Evolutionary conservation across 2,113 vertebrate genomes (phyloP).

Genomic region (Chlamydotis undulata): DNA sequence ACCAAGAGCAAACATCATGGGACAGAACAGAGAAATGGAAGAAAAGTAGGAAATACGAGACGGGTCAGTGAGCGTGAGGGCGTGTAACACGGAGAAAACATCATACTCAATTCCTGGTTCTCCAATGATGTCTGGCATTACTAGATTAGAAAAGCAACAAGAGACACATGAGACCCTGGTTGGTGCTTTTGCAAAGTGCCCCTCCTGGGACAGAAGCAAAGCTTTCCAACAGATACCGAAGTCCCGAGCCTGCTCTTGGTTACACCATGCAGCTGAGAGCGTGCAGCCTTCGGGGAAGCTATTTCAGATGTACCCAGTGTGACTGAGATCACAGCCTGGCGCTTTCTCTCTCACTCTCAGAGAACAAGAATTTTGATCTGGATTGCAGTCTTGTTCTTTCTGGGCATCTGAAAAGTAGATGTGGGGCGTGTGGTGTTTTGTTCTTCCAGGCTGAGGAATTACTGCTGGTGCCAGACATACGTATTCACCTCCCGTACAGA

Average conservation of each 20-base stretch:
- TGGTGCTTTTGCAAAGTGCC: background rate
- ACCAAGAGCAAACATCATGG: background rate
- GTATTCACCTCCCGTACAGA: slow-evolving; percentile 22
- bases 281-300: background rate
- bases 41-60: background rate
- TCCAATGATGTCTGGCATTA: background rate
- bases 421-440: slow-evolving; percentile 3
- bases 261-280: background rate
- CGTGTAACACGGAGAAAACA: background rate
- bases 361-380: slow-evolving; percentile 44
- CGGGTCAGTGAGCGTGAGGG: background rate
- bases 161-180: background rate
- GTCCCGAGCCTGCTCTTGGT: background rate
- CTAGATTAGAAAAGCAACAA: slow-evolving; percentile 18
- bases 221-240: background rate
- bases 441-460: slow-evolving; percentile 31
- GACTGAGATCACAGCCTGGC: slow-evolving; percentile 2
- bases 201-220: background rate
- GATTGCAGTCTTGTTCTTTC: background rate
- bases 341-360: background rate
- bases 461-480: background rate
- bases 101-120: background rate
- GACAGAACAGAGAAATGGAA: background rate
- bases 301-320: background rate
- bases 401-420: slow-evolving; percentile 18